Percentiles rank a stretch among this genome's conserved stretches.
These are phyloP conservation scores for Drosophila acutilabella DNA, from an alignment of 2,888 invertebrate species.

Conservation along the genomic window DNA sequence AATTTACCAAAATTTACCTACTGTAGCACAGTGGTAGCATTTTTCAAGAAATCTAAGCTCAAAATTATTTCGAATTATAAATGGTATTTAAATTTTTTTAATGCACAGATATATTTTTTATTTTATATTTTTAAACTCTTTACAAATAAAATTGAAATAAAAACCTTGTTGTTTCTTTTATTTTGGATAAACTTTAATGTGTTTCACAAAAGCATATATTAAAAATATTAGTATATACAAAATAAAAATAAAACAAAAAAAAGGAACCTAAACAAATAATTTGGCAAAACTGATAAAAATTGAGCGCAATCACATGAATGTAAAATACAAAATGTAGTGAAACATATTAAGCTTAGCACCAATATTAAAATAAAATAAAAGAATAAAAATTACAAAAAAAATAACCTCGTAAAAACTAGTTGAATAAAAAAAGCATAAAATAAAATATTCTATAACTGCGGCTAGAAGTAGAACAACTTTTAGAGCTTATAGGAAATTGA, in stretches of 20 bases:
- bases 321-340: slow-evolving; percentile 12
- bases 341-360: slow-evolving; percentile 31
- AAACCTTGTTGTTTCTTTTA: no score
- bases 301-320: slow-evolving; percentile 19
- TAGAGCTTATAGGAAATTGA: slow-evolving; percentile 4
- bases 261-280: slow-evolving; percentile 18
- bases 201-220: slow-evolving; percentile 32
- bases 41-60: no score
- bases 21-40: no score
- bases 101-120: no score
- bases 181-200: not conserved
- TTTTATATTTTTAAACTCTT: no score
- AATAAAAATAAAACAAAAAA: not conserved
- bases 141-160: no score
- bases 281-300: slow-evolving; percentile 35
- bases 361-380: not conserved
- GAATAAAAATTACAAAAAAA: slow-evolving; percentile 18
- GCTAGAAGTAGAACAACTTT: not conserved
- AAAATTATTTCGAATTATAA: no score
- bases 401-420: slow-evolving; percentile 15
- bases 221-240: slow-evolving; percentile 50
- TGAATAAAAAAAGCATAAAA: slow-evolving; percentile 14
- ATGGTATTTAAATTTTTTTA: no score
- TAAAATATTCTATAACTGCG: slow-evolving; percentile 2
- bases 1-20: no score